phyloP scores from a whole-genome alignment of 2,888 invertebrate genomes.

The Neoascia interrupta region DNA sequence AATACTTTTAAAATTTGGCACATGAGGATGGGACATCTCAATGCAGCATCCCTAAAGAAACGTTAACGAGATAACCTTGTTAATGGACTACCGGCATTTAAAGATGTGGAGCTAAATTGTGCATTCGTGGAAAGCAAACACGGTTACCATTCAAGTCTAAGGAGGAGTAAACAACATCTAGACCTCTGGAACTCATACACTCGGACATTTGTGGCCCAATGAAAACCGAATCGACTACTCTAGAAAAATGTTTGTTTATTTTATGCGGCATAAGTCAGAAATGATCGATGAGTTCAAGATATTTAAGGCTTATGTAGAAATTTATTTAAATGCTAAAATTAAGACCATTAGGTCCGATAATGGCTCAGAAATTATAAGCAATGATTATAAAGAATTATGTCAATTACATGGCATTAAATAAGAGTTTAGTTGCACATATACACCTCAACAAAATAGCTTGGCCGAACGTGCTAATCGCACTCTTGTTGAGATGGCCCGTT shows the following conservation, averaged over 20 bases:
- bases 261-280: neutral
- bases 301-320: neutral
- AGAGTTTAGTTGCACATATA: neutral
- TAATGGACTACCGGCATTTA: slow-evolving; percentile 14
- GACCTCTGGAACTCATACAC: slow-evolving; percentile 1
- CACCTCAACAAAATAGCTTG: neutral
- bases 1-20: slow-evolving; percentile 1
- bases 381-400: neutral
- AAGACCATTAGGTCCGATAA: slow-evolving; percentile 9
- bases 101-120: neutral
- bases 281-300: neutral
- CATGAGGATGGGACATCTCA: slow-evolving; percentile 9
- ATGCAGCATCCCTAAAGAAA: slow-evolving; percentile 13
- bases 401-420: neutral
- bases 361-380: slow-evolving; percentile 2
- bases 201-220: slow-evolving; percentile 7
- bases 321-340: neutral
- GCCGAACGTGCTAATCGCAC: slow-evolving; percentile 2
- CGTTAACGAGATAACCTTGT: neutral
- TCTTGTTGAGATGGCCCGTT: slow-evolving; percentile 2
- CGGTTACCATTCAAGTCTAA: slow-evolving; percentile 1
- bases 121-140: slow-evolving; percentile 1
- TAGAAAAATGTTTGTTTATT: slow-evolving; percentile 13
- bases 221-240: neutral
- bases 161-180: neutral